Conservation (phyloP, 2,113 vertebrate genomes). For the Gallinago undulata region DNA sequence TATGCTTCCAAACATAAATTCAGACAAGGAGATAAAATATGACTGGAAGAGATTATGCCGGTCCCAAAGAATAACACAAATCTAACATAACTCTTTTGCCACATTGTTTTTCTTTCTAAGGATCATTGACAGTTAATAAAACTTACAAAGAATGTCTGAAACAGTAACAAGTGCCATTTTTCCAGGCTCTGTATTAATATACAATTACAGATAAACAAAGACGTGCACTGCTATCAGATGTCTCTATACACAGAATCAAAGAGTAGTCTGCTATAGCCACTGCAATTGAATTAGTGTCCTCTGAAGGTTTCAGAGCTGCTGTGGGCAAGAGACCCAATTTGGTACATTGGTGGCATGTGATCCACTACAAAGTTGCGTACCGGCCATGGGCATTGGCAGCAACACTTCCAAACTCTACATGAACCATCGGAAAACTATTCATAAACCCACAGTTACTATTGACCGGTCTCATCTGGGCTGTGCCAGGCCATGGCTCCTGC, state of each 20-base stretch:
- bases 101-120: neutral
- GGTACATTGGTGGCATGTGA: neutral
- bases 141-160: neutral
- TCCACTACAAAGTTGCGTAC: neutral
- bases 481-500: neutral
- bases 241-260: neutral
- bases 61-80: slow-evolving; percentile 10
- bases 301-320: neutral
- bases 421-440: neutral
- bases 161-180: neutral
- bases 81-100: neutral
- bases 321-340: neutral
- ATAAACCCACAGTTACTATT: neutral
- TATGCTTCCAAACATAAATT: neutral
- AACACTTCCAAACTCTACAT: neutral
- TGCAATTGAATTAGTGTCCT: neutral
- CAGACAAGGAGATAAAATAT: neutral
- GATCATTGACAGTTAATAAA: neutral
- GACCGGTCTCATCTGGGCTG: neutral
- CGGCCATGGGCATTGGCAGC: neutral
- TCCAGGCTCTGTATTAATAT: neutral
- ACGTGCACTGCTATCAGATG: neutral
- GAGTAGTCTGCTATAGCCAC: neutral
- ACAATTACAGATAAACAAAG: neutral
- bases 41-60: neutral